Evolutionary conservation across 2,888 invertebrate genomes (phyloP).

Genomic region (Mayetiola destructor): DNA sequence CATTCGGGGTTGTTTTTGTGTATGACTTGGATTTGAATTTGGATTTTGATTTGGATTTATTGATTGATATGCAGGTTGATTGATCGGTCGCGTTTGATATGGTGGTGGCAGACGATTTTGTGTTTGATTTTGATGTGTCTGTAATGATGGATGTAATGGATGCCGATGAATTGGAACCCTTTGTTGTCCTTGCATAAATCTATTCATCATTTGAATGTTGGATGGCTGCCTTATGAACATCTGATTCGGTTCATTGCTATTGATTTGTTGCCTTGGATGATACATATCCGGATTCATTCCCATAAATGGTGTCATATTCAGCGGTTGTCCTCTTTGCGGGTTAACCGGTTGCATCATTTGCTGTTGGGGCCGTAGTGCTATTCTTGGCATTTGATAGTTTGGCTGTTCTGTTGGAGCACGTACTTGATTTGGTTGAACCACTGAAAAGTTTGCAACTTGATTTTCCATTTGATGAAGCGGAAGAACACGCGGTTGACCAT

Average conservation of each 20-base stretch:
- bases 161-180: not conserved
- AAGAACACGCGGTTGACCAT: slow-evolving; percentile 28
- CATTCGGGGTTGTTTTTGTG: not conserved
- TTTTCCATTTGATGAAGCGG: slow-evolving; percentile 38
- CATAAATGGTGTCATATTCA: slow-evolving; percentile 18
- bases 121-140: slow-evolving; percentile 15
- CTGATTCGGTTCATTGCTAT: not conserved
- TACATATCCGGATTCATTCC: slow-evolving; percentile 18
- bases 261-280: slow-evolving; percentile 15
- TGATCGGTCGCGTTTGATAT: not conserved
- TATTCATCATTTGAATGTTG: slow-evolving; percentile 6
- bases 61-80: not conserved
- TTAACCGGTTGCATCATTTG: slow-evolving; percentile 19
- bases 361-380: slow-evolving; percentile 6
- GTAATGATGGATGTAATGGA: not conserved
- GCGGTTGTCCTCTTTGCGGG: slow-evolving; percentile 13
- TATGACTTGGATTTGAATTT: not conserved
- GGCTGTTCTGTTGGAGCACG: not conserved
- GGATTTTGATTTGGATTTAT: not conserved
- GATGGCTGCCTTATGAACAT: not conserved
- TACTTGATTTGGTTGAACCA: not conserved
- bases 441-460: slow-evolving; percentile 26
- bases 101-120: slow-evolving; percentile 16
- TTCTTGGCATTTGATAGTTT: not conserved
- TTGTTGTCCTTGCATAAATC: not conserved